These are phyloP conservation scores for Phengaris arion DNA, from an alignment of 2,888 invertebrate species.

Conservation along the genomic window DNA sequence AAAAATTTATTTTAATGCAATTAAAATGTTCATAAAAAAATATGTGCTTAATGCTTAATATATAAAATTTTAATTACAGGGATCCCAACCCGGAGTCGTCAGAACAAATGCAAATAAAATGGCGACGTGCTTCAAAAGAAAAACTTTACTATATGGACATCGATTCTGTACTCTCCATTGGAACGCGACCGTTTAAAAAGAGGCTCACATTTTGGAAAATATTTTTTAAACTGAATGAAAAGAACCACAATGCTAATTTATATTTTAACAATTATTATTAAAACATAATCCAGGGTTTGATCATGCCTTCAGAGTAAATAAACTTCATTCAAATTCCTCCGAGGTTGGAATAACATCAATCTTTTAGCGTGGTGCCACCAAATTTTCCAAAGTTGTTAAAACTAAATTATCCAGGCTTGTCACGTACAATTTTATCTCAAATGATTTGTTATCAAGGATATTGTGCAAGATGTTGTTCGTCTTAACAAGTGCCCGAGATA, in stretches of 20 bases:
- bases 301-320: too few species aligned
- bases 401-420: neutral
- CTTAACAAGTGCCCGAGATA: neutral
- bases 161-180: conserved; percentile 40
- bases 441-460: neutral
- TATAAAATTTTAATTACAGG: conserved; percentile 43
- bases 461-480: neutral
- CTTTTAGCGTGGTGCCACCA: neutral
- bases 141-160: conserved; percentile 47
- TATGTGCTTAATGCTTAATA: too few species aligned
- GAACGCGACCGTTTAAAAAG: conserved; percentile 44
- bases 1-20: too few species aligned
- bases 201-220: conserved; percentile 54
- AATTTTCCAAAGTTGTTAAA: neutral
- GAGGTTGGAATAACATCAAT: neutral
- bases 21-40: too few species aligned
- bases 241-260: conserved; percentile 29
- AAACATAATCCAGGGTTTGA: too few species aligned
- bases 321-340: too few species aligned
- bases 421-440: neutral
- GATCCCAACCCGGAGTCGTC: conserved; percentile 52
- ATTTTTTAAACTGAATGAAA: conserved; percentile 45
- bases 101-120: conserved; percentile 50
- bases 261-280: neutral
- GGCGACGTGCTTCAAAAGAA: conserved; percentile 48